phyloP scores from a whole-genome alignment of 2,797 vertebrate genomes.

The Cirrhinus molitorella region DNA sequence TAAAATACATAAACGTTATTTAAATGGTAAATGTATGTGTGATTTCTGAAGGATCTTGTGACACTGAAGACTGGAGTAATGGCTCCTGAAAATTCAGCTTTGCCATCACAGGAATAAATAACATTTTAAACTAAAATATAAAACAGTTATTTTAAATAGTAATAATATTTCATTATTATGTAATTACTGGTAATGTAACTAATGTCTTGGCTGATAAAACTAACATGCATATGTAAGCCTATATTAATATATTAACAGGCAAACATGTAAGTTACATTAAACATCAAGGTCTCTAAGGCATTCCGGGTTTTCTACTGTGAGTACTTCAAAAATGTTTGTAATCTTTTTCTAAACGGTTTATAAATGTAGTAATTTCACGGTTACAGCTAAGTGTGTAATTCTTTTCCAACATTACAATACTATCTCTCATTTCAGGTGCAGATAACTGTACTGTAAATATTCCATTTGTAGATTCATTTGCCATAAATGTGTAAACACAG shows the following conservation, averaged over 20 bases:
- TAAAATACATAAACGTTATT: background rate
- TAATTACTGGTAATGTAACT: background rate
- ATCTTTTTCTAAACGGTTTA: background rate
- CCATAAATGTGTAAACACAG: background rate
- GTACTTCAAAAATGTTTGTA: background rate
- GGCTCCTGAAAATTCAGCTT: background rate
- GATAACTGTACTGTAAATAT: background rate
- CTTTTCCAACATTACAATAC: background rate
- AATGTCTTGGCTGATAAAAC: background rate
- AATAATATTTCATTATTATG: background rate
- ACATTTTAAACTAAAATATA: background rate
- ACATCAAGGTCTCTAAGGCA: background rate
- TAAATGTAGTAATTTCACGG: background rate
- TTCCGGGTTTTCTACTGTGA: slow-evolving; percentile 1
- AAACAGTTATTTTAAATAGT: background rate
- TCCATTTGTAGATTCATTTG: background rate
- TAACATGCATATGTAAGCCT: background rate
- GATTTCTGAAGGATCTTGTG: background rate
- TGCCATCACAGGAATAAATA: background rate
- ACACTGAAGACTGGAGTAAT: background rate
- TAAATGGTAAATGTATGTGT: too few species aligned
- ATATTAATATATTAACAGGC: slow-evolving; percentile 6
- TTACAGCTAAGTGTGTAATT: background rate
- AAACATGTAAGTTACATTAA: background rate
- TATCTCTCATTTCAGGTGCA: too few species aligned